Base-by-base conservation (phyloP, 2,888 invertebrate species). In the Keiferia lycopersicella region DNA sequence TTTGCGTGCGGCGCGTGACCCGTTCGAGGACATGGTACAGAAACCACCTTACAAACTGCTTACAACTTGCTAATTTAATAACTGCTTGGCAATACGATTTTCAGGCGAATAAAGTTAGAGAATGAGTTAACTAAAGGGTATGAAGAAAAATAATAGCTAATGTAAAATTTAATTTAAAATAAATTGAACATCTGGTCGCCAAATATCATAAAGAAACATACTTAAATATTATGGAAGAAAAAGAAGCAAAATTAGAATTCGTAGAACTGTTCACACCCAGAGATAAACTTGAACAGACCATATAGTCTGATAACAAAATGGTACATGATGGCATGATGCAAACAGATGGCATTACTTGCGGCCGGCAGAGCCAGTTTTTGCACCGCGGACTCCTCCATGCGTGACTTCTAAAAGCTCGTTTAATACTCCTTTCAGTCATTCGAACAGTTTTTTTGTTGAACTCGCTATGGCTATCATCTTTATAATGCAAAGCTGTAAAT, bases 1-100 rank as follows among this genome's bases (percentile, higher is more conserved):
- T 91, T 90, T 88, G 84, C 81, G 77, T 78, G 80, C 81, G 79
- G 81, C 84, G 86, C 89, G 90, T 90, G 90, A 90, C 90, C 89
- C 78, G 88, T 83, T 82, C 84, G 89, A 88, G 90, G 90, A 88
- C 89, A 87, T 72, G 83, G 79, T 77, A 69, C 73, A 78, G 79
- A 74, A 71, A 78, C 79, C 76, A 77, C 75, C 79, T 73, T 73
- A 60, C 39, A n/a, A 58, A 58, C 39, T 39, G 39, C 10, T 38
- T 11, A 39, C 57, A 58, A 20, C 58, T 58, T 20, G 39, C 39
- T 58, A 18, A 58, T 58, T 39, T 34, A 56, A 56, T 26, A 30
- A 56, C n/a, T 18, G 18, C 56, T 56, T 16, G 7, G 16, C 12
- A 30, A 34, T 16, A 34, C 30, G 3, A n/a, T 34, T 53, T 53